phyloP scores from a whole-genome alignment of 2,888 invertebrate species.

The Noctua janthe region DNA sequence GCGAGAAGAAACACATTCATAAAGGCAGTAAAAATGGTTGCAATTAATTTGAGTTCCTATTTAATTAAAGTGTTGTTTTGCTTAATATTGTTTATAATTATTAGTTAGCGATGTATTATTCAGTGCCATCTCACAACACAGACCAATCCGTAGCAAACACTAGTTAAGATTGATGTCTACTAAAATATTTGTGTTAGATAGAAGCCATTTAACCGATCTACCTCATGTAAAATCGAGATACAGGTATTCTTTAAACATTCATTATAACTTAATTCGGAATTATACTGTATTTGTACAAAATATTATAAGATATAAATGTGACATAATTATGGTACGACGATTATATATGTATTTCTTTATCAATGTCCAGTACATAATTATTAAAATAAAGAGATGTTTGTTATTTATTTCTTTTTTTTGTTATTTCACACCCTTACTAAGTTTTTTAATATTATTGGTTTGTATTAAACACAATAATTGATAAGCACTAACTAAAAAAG shows the following conservation, averaged over 20 bases:
- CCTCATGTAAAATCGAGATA: slow-evolving; percentile 81
- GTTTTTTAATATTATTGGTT: background rate
- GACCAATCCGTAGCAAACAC: slow-evolving; percentile 44
- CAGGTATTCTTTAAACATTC: slow-evolving; percentile 75
- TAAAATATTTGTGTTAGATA: slow-evolving; percentile 52
- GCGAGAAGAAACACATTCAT: slow-evolving; percentile 38
- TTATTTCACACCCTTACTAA: slow-evolving; percentile 32
- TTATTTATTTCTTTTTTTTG: slow-evolving; percentile 80
- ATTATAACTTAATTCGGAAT: slow-evolving; percentile 70
- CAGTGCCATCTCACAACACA: slow-evolving; percentile 73
- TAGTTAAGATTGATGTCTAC: slow-evolving; percentile 57
- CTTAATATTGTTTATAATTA: slow-evolving; percentile 80
- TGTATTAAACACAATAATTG: background rate
- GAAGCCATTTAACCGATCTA: slow-evolving; percentile 77
- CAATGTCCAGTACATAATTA: slow-evolving; percentile 89
- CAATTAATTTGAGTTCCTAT: slow-evolving; percentile 89
- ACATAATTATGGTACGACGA: slow-evolving; percentile 84
- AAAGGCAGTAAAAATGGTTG: slow-evolving; percentile 67
- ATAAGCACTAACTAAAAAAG: background rate
- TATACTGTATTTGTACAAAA: slow-evolving; percentile 84
- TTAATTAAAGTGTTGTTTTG: slow-evolving; percentile 81
- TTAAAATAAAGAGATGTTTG: slow-evolving; percentile 90
- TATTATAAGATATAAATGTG: slow-evolving; percentile 84
- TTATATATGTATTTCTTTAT: slow-evolving; percentile 89
- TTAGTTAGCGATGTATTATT: slow-evolving; percentile 72